Base-by-base conservation (phyloP, 2,888 invertebrate species). In the Ophion ellenae region DNA sequence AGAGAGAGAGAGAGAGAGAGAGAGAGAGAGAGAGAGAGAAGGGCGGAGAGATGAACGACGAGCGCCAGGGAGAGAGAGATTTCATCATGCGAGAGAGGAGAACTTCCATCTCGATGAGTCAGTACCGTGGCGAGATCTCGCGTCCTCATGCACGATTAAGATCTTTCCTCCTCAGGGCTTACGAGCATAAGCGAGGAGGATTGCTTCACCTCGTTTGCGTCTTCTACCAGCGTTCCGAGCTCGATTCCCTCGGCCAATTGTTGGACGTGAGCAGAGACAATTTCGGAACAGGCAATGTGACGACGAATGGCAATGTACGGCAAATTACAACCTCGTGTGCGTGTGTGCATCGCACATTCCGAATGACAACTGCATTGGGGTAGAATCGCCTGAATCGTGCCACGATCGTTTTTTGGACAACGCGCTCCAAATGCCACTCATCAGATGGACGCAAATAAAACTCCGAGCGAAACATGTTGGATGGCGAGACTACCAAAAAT, bases 91-190 rank as follows among this genome's bases (percentile, higher is more conserved):
- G 63, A 45, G 64, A 45, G 59, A 20, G 20, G 59, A 20, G 20
- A 69, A 90, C 90, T 91, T 90, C 90, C 90, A 90, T 89, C 83
- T 84, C 84, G 90, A 87, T 91, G 91, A 92, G 90, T 92, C 92
- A 91, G 90, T 90, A 83, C 64, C 81, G 80, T 82, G 74, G 86
- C 87, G 87, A 85, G 70, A 86, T 75, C 85, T 86, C 84, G 84
- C 71, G 82, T 85, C 76, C 76, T 79, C 81, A 82, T 77, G 76
- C 63, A 28, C 70, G 88, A 88, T 87, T 83, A 86, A 84, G 73
- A 88, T 88, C 86, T 88, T 85, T 81, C 77, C 64, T 74, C 79
- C 45, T 57, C 71, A 67, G 32, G 57, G 63, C 78, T 81, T 81
- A 67, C 32, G 59, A 74, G 81, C 74, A 63, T 64, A 57, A 67